Percentiles rank a stretch among this genome's conserved stretches.
phyloP scores from a whole-genome alignment of 2,888 invertebrate genomes.

The Papilio protenor region DNA sequence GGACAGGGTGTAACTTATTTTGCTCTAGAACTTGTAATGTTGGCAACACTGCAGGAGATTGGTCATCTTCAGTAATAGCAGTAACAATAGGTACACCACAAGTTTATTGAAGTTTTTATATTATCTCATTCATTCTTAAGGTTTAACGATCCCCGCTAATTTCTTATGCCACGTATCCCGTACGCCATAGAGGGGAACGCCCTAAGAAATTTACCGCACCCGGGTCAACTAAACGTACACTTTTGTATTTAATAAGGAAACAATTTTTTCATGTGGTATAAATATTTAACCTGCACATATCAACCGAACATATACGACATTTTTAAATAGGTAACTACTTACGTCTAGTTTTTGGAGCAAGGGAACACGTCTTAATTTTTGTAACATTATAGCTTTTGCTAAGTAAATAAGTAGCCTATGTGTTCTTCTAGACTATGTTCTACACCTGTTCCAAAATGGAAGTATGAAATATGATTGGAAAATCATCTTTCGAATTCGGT shows the following conservation, averaged over 20 bases:
- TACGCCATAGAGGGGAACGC: slow-evolving; percentile 74
- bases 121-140: background rate
- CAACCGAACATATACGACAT: background rate
- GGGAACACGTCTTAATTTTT: background rate
- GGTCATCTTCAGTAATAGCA: background rate
- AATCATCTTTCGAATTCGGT: too few species aligned
- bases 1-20: background rate
- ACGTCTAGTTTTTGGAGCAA: background rate
- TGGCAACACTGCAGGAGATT: background rate
- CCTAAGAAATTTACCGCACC: slow-evolving; percentile 75
- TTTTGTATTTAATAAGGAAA: slow-evolving; percentile 68
- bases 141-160: slow-evolving; percentile 48
- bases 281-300: background rate
- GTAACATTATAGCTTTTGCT: background rate
- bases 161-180: slow-evolving; percentile 55
- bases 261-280: slow-evolving; percentile 53
- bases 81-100: background rate
- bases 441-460: too few species aligned
- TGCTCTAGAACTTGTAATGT: background rate
- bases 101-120: background rate
- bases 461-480: too few species aligned
- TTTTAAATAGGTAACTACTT: background rate
- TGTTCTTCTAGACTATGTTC: too few species aligned
- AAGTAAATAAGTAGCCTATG: too few species aligned
- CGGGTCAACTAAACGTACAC: slow-evolving; percentile 69